These are phyloP conservation scores for Bombylius major DNA, from an alignment of 2,888 invertebrate species.

Conservation along the genomic window DNA sequence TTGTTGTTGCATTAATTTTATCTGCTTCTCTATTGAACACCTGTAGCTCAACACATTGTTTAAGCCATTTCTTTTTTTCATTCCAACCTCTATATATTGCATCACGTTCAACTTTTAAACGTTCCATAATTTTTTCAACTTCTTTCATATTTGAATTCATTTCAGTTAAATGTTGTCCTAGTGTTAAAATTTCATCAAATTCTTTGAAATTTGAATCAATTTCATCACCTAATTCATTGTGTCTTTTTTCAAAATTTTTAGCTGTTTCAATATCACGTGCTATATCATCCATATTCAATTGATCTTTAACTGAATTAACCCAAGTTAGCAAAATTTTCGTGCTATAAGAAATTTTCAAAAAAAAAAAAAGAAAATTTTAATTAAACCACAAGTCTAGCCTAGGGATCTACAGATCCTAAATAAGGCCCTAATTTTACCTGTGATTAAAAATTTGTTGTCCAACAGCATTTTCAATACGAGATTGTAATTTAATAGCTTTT, in stretches of 20 bases:
- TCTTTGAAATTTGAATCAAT: constrained; percentile 83
- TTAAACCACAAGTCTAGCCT: no score
- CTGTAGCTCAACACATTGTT: constrained; percentile 80
- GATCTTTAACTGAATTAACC: constrained; percentile 67
- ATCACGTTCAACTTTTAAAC: constrained; percentile 60
- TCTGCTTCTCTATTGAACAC: constrained; percentile 93
- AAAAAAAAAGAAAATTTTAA: background rate
- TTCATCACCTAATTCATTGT: constrained; percentile 82
- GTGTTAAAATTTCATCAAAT: constrained; percentile 65
- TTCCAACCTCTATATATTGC: constrained; percentile 70
- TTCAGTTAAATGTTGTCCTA: constrained; percentile 62
- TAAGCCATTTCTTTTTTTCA: constrained; percentile 72
- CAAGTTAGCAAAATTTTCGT: constrained; percentile 70
- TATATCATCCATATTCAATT: constrained; percentile 62
- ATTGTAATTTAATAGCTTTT: constrained; percentile 72
- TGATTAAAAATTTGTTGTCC: constrained; percentile 70
- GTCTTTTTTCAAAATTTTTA: constrained; percentile 76
- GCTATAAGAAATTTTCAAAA: constrained; percentile 39
- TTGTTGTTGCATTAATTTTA: constrained; percentile 89
- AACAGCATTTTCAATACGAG: constrained; percentile 82
- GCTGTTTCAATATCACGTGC: constrained; percentile 88
- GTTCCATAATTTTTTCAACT: constrained; percentile 60
- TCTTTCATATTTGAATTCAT: constrained; percentile 64
- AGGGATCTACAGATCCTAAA: no score
- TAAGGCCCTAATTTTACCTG: no score